These are phyloP conservation scores for Eulemur rubriventer DNA, from an alignment of 2,797 vertebrate genomes.

Conservation along the genomic window DNA sequence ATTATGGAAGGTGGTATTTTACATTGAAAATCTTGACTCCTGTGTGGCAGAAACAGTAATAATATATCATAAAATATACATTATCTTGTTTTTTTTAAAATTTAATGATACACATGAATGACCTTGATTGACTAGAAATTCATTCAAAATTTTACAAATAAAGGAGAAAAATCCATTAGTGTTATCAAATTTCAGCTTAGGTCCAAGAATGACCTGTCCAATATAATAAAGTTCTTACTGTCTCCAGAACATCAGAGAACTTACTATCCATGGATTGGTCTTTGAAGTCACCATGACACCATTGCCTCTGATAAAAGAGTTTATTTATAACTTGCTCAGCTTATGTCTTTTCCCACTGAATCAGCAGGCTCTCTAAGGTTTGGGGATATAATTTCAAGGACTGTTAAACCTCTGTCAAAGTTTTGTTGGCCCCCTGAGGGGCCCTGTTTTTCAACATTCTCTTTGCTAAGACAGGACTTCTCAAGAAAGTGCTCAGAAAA, in stretches of 20 bases:
- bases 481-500: conserved; percentile 86
- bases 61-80: background rate
- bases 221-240: conserved; percentile 86
- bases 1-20: background rate
- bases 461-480: conserved; percentile 87
- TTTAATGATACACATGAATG: conserved; percentile 63
- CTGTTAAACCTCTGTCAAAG: conserved; percentile 90
- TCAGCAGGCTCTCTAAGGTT: conserved; percentile 88
- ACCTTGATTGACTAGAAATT: conserved; percentile 78
- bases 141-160: conserved; percentile 77
- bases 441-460: conserved; percentile 85
- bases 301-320: conserved; percentile 89
- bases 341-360: conserved; percentile 90
- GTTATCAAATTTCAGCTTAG: conserved; percentile 81
- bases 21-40: conserved; percentile 13
- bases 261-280: conserved; percentile 83
- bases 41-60: background rate
- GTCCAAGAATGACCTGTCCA: conserved; percentile 70
- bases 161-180: conserved; percentile 43
- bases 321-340: conserved; percentile 90
- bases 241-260: conserved; percentile 87
- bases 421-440: conserved; percentile 88
- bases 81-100: conserved; percentile 33
- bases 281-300: conserved; percentile 90
- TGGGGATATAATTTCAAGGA: conserved; percentile 91